A percentile compares a stretch with the other conserved stretches of the same genome.
phyloP scores from a whole-genome alignment of 2,797 vertebrate genomes.

The Myiotriccus ornatus region DNA sequence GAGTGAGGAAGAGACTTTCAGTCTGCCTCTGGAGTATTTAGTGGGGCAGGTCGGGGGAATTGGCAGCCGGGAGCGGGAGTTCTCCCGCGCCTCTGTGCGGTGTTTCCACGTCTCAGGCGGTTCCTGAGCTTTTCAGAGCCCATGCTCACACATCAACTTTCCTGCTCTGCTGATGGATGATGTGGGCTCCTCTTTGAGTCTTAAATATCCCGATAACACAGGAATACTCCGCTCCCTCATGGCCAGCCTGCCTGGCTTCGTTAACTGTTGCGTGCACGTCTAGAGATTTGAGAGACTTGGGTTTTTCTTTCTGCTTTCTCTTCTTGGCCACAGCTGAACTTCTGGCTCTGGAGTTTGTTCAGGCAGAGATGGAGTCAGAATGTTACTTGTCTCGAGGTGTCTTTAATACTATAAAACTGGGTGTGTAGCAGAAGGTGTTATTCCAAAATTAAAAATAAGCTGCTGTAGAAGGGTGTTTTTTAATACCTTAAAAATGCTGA shows the following conservation, averaged over 20 bases:
- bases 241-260: not conserved
- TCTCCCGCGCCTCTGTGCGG: not conserved
- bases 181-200: not conserved
- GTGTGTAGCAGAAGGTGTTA: not conserved
- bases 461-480: not conserved
- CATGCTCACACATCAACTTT: not conserved
- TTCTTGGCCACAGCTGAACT: not conserved
- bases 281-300: not conserved
- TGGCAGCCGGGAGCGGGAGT: not conserved
- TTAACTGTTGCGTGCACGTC: not conserved
- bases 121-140: not conserved
- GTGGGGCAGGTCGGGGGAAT: not conserved
- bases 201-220: not conserved
- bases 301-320: not conserved
- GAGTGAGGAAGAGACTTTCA: not conserved
- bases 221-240: not conserved
- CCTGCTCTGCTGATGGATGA: not conserved
- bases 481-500: not conserved
- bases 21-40: not conserved
- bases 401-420: not conserved
- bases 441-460: not conserved
- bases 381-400: not conserved
- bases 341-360: not conserved
- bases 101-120: not conserved
- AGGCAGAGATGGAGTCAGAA: not conserved